Base-by-base conservation (phyloP, 1,140 invertebrate species). In the Euura saliciscinereae region DNA sequence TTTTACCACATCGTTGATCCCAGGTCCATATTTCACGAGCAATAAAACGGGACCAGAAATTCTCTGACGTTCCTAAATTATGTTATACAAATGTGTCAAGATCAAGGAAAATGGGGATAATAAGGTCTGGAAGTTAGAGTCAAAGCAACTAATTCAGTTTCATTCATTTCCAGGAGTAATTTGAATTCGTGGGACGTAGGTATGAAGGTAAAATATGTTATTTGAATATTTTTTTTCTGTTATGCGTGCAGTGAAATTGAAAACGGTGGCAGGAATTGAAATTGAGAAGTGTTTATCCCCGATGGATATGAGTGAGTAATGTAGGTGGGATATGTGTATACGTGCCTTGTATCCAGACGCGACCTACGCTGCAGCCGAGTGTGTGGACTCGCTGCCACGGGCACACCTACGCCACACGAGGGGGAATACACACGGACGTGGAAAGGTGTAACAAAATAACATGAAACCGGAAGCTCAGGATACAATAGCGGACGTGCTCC, bases 381-480 rank as follows among this genome's bases (percentile, higher is more conserved):
- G 28, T 28, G 28, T 28, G 28, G 28, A 28, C 28, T 28, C 28
- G 28, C 28, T 28, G 28, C 28, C 28, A 28, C 28, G 28, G 28
- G 28, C 28, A 28, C 28, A 28, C 28, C 28, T 28, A 28, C 28
- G 28, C 28, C 28, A 28, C 28, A 28, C 51, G 51, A 3, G 51
- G 51, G 3, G 8, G 51, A n/a, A 6, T n/a, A 59, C 28, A 28
- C 8, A 59, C 51, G 51, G 13, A 59, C 51, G 8, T 2, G 13
- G 51, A n/a, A 59, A 59, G 51, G 51, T 59, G 51, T 59, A 11
- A 59, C 51, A 59, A 59, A 59, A 59, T 59, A 59, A 59, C 13
- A 59, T n/a, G 51, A 59, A 59, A 59, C 51, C 51, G 51, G 51
- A 59, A 59, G 51, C 13, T 11, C 8, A 59, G 51, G 51, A 59